phyloP scores from a whole-genome alignment of 2,113 vertebrate genomes.

The Anarhynchus alexandrinus region DNA sequence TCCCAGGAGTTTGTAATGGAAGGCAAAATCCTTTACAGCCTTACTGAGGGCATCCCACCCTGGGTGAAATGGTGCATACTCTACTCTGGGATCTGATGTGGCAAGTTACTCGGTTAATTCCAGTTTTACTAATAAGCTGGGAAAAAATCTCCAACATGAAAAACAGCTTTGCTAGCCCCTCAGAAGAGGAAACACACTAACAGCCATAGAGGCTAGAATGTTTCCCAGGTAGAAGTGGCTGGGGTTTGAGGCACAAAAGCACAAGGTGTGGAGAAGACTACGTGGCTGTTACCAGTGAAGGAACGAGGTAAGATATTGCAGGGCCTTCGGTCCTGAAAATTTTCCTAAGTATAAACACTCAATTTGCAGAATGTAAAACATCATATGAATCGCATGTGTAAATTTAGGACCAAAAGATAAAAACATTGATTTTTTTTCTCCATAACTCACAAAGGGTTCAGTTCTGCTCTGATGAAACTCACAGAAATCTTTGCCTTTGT shows the following conservation, averaged over 20 bases:
- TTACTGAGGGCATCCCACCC: not conserved
- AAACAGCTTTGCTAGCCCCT: not conserved
- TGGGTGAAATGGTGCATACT: not conserved
- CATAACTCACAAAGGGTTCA: not conserved
- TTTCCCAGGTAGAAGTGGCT: not conserved
- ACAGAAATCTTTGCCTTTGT: not conserved
- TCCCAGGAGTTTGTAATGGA: not conserved
- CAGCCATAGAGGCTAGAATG: not conserved
- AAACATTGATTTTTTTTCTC: not conserved
- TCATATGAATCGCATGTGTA: not conserved
- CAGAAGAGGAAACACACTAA: not conserved
- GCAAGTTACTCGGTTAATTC: not conserved
- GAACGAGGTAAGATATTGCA: not conserved
- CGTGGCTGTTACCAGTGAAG: not conserved
- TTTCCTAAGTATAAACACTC: not conserved
- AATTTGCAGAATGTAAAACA: not conserved
- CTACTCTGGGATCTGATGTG: not conserved
- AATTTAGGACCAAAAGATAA: not conserved
- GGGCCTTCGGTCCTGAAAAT: not conserved
- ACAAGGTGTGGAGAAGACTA: not conserved
- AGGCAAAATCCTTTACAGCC: not conserved
- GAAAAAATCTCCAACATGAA: not conserved
- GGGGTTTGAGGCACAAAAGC: not conserved
- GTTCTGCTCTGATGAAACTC: not conserved
- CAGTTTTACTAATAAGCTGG: not conserved